Base-by-base conservation (phyloP, 2,797 vertebrate species). In the Somateria mollissima region DNA sequence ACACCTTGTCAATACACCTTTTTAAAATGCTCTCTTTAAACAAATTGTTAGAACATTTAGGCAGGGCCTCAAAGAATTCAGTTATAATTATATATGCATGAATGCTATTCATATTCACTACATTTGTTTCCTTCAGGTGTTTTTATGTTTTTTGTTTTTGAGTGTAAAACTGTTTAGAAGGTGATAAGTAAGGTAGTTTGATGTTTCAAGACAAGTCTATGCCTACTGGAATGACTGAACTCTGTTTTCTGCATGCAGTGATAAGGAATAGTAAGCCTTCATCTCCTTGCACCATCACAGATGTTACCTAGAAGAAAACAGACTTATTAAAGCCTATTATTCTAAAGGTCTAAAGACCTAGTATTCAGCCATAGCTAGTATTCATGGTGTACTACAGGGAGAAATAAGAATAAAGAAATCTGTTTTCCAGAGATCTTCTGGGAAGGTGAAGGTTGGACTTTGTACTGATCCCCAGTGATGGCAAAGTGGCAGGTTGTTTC, bases 381-480 rank as follows among this genome's bases (percentile, higher is more conserved):
- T 88, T 93, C 74, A 45, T 34, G 86, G 73, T 53, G 25, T 87
- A 89, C 61, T 77, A 72, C 25, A 5, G 15, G 39, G 60, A 61
- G 82, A 94, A 97, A 96, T 92, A 87, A 95, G 91, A 66, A 64
- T 12, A 77, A 96, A 94, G 61, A 85, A 87, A 58, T 77, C 77
- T 89, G 57, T 92, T 97, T 89, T 92, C 80, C 95, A 75, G 86
- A 95, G 86, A 62, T 97, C 96, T 96, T 95, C 84, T n/a, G 84
- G 84, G 88, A 96, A 90, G 91, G 70, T 75, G 82, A 93, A 72
- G 36, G 92, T 93, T 96, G 95, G 98, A 95, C 97, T 97, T 93
- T 75, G 96, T 87, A 95, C 94, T 90, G 91, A 96, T 96, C 95
- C 94, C 95, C 81, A 90, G 94, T 65, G 87, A 95, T 39, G 65